A percentile compares a stretch with the other conserved stretches of the same genome.
Evolutionary conservation across 92 coral and sea anemone species (phyloP).

Genomic region (Siderastrea radians): DNA sequence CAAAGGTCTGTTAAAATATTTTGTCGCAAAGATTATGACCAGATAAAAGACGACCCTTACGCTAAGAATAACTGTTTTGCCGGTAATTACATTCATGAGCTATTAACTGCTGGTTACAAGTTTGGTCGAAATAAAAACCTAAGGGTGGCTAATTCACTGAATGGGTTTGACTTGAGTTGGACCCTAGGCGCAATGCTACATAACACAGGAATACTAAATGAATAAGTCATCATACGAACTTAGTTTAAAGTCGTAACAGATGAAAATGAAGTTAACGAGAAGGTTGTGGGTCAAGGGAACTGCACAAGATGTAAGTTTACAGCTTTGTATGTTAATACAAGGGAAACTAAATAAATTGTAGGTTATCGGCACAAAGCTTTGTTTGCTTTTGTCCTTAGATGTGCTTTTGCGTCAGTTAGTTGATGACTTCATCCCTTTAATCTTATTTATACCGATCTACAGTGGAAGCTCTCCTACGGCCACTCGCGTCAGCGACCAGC

Average conservation of each 20-base stretch:
- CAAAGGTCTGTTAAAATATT: background rate
- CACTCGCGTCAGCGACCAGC: too few species aligned
- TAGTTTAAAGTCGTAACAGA: too few species aligned
- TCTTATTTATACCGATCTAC: too few species aligned
- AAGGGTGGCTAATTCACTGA: conserved; percentile 21
- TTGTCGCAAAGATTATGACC: conserved; percentile 4
- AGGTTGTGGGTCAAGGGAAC: background rate
- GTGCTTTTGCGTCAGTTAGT: too few species aligned
- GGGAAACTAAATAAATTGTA: too few species aligned
- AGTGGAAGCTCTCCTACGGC: too few species aligned
- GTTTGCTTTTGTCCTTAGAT: too few species aligned
- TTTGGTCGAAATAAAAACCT: conserved; percentile 9
- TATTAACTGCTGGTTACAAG: conserved; percentile 36
- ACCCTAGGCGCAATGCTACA: conserved; percentile 59
- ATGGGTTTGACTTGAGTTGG: conserved; percentile 73
- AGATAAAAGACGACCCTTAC: conserved; percentile 14
- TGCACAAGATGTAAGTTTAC: too few species aligned
- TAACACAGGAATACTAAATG: conserved; percentile 27
- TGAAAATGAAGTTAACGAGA: background rate
- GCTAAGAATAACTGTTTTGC: conserved; percentile 49
- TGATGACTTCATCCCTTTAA: too few species aligned
- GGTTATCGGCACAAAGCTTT: too few species aligned
- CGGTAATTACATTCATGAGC: conserved; percentile 48
- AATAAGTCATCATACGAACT: background rate
- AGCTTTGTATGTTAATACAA: too few species aligned